Percentiles rank a stretch among this genome's conserved stretches.
These are phyloP conservation scores for Cygnus atratus DNA, from an alignment of 2,113 vertebrate genomes.

Conservation along the genomic window DNA sequence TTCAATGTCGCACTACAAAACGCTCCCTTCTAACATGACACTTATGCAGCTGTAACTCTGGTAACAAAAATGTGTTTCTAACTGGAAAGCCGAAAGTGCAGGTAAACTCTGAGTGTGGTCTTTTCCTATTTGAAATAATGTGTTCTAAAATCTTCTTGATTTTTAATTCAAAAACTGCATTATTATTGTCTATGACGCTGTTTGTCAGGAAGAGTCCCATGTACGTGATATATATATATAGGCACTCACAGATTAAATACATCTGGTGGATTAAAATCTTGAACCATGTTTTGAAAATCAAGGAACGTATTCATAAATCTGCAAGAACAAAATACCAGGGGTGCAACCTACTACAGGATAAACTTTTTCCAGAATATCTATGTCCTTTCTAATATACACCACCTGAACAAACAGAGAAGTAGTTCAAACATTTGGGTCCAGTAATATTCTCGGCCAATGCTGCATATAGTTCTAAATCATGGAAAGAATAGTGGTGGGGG, in stretches of 20 bases:
- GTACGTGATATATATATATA: neutral
- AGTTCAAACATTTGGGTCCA: neutral
- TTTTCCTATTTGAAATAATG: neutral
- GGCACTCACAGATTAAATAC: neutral
- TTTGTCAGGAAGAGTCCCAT: neutral
- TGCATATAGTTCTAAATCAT: neutral
- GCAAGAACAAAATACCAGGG: neutral
- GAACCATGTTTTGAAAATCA: conserved; percentile 4
- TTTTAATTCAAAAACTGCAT: neutral
- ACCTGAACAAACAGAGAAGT: neutral
- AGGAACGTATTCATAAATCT: neutral
- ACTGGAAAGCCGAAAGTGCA: neutral
- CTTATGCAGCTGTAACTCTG: neutral
- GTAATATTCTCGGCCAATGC: neutral
- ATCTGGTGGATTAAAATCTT: neutral
- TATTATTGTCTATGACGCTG: neutral
- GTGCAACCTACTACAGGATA: neutral
- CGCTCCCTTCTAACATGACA: neutral
- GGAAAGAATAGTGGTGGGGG: neutral
- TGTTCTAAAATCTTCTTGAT: neutral
- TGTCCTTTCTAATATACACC: neutral
- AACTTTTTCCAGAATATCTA: neutral
- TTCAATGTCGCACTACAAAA: neutral
- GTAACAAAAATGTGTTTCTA: neutral
- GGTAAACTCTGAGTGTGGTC: neutral